Percentiles rank a stretch among this genome's conserved stretches.
phyloP scores from a whole-genome alignment of 92 coral and sea anemone species.

The Galaxea fascicularis region DNA sequence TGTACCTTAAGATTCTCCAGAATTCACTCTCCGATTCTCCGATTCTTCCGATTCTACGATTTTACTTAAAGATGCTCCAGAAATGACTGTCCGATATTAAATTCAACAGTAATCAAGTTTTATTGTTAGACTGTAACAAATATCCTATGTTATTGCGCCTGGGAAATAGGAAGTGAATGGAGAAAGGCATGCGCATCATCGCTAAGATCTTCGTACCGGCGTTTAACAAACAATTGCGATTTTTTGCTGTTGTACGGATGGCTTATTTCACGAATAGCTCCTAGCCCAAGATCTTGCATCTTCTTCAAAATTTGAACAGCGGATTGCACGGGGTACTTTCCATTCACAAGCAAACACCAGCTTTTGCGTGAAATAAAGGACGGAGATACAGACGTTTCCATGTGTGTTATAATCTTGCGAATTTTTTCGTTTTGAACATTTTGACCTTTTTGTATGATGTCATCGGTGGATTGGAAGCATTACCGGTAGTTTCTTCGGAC shows the following conservation, averaged over 20 bases:
- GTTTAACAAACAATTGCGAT: too few relatives aligned
- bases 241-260: slow-evolving; percentile 19
- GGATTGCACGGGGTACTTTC: slow-evolving; percentile 33
- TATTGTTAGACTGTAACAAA: too few relatives aligned
- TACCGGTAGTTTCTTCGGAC: background rate
- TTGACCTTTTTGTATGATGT: slow-evolving; percentile 15
- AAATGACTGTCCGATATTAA: too few relatives aligned
- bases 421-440: slow-evolving; percentile 22
- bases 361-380: slow-evolving; percentile 35
- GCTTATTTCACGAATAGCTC: slow-evolving; percentile 14
- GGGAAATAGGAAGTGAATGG: too few relatives aligned
- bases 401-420: background rate
- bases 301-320: slow-evolving; percentile 24
- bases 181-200: too few relatives aligned
- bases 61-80: too few relatives aligned
- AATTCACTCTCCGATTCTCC: too few relatives aligned
- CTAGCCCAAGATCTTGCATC: slow-evolving; percentile 20
- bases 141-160: too few relatives aligned
- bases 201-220: too few relatives aligned
- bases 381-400: slow-evolving; percentile 12
- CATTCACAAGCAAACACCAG: slow-evolving; percentile 32
- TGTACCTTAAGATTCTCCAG: too few relatives aligned
- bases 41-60: too few relatives aligned
- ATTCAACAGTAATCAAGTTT: too few relatives aligned
- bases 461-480: background rate